A percentile compares a stretch with the other conserved stretches of the same genome.
Conservation (phyloP, 2,113 vertebrate genomes). For the Chaetura pelagica region DNA sequence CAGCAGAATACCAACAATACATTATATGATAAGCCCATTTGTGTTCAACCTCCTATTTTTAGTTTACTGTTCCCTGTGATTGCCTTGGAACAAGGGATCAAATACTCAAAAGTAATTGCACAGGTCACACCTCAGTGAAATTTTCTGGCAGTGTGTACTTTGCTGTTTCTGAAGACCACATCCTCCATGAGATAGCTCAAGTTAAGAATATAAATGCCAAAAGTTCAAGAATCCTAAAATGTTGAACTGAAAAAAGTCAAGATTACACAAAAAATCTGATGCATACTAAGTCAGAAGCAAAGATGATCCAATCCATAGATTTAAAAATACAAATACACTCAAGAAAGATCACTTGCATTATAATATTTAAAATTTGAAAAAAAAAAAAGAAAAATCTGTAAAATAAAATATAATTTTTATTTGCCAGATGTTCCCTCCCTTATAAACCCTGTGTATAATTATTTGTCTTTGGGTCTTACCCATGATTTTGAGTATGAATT, state of each 20-base stretch:
- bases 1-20: background rate
- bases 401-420: background rate
- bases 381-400: background rate
- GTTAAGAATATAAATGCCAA: background rate
- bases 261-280: background rate
- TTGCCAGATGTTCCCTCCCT: background rate
- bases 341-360: background rate
- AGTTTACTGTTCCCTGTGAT: background rate
- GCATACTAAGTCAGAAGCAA: background rate
- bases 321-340: background rate
- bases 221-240: background rate
- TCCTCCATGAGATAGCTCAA: background rate
- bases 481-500: slow-evolving; percentile 12
- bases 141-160: background rate
- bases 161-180: background rate
- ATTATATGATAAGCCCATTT: background rate
- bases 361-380: background rate
- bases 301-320: background rate
- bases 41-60: background rate
- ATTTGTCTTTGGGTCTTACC: background rate
- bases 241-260: background rate
- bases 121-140: background rate
- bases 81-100: background rate
- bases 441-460: background rate
- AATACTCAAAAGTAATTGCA: background rate